Base-by-base conservation (phyloP, 35 echinoderm and acorn worm species). In the Apostichopus parvimensis region DNA sequence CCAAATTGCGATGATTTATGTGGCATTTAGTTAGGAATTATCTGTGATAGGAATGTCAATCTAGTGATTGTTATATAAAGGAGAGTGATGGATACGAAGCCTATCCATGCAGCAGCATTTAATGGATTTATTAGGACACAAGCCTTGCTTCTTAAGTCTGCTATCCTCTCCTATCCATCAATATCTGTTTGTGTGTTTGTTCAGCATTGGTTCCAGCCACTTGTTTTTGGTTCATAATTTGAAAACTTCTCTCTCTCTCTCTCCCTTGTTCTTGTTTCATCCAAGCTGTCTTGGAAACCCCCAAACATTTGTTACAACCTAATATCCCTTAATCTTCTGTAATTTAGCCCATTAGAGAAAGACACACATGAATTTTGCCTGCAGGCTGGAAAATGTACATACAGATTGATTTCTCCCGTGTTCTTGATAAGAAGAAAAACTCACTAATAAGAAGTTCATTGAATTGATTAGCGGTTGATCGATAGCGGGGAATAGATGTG, bases 291-390 rank as follows among this genome's bases (percentile, higher is more conserved):
- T 84, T 84, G 55, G 81, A 83, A 84, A 84, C 54, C 57, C 81
- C 57, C 81, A 60, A 84, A 84, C 81, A 84, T 84, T 84, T 84
- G 81, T 84, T 84, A 84, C 81, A 84, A 84, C 14, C 81, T 84
- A 84, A 84, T 84, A 84, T 84, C 54, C 81, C 81, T 20, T 84
- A 84, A 84, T 84, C 81, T 84, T 59, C 15, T n/a, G 81, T 58
- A 84, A 84, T 84, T 55, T 84, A 84, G 54, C 81, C 54, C 81
- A 84, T 84, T 84, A 84, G 56, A 59, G 54, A 84, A 84, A 84
- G 81, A 84, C 81, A 84, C 81, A 84, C 81, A 84, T 84, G 81
- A 84, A 84, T 58, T 59, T 23, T 58, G 81, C 81, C 81, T n/a
- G 55, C 55, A 58, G 81, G 81, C 55, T 84, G 81, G 6, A 84